Conservation (phyloP, 2,113 vertebrate genomes). For the Oryctolagus cuniculus region mOryCun1.1 NC_091453.1:18411501-18412000, state of each 20-base stretch:
- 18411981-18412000: neutral
- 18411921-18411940: conserved; percentile 41
- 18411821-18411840: conserved; percentile 25
- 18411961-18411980: conserved; percentile 68
- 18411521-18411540: neutral
- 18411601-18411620: neutral
- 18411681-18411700: neutral
- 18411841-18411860: neutral
- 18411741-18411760: neutral
- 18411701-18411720: conserved; percentile 47
- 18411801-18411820: neutral
- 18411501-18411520: neutral
- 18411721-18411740: conserved; percentile 29
- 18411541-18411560: conserved; percentile 1
- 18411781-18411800: conserved; percentile 38
- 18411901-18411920: too few species aligned
- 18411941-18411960: conserved; percentile 62
- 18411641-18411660: neutral
- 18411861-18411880: too few species aligned
- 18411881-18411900: neutral
- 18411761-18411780: conserved; percentile 8
- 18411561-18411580: neutral
- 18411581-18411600: neutral
- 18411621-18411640: conserved; percentile 17
- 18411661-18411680: conserved; percentile 6